Evolutionary conservation across 2,797 vertebrate species (phyloP).

Genomic region (Taenioides sp.): DNA sequence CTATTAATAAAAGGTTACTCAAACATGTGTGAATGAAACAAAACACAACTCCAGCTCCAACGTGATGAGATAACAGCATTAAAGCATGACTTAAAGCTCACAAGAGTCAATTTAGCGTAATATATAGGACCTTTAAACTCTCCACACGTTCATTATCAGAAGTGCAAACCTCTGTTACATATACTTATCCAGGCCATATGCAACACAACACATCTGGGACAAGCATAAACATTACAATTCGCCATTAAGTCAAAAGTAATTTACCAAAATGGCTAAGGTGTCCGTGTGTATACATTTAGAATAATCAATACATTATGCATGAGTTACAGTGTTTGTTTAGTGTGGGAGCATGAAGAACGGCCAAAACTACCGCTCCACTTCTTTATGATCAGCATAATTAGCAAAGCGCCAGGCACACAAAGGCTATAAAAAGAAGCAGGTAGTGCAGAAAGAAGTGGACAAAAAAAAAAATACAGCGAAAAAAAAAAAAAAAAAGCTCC

Average conservation of each 20-base stretch:
- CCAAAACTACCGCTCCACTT: conserved; percentile 23
- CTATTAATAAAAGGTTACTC: too few relatives aligned
- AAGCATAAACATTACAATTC: conserved; percentile 25
- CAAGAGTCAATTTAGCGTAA: neutral
- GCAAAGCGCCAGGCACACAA: neutral
- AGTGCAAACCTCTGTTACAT: neutral
- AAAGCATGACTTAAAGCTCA: too few relatives aligned
- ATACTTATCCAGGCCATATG: neutral
- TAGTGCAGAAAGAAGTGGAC: conserved; percentile 26
- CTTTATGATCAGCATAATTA: conserved; percentile 53
- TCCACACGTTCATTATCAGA: neutral
- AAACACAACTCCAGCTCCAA: too few relatives aligned
- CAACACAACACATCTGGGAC: conserved; percentile 1
- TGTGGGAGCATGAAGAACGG: neutral
- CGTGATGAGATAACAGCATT: too few relatives aligned
- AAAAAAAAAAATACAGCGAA: too few relatives aligned
- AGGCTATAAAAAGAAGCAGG: conserved; percentile 52
- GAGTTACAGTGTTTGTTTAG: conserved; percentile 9
- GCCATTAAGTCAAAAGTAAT: conserved; percentile 19
- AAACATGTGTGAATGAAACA: too few relatives aligned
- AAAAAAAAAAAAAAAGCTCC: too few relatives aligned
- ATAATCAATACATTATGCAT: conserved; percentile 29
- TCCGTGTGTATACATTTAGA: conserved; percentile 24
- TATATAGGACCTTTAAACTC: neutral
- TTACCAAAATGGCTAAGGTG: conserved; percentile 11